Conservation (phyloP, 2,888 invertebrate genomes). For the Zygothrica quintamaculata region DNA sequence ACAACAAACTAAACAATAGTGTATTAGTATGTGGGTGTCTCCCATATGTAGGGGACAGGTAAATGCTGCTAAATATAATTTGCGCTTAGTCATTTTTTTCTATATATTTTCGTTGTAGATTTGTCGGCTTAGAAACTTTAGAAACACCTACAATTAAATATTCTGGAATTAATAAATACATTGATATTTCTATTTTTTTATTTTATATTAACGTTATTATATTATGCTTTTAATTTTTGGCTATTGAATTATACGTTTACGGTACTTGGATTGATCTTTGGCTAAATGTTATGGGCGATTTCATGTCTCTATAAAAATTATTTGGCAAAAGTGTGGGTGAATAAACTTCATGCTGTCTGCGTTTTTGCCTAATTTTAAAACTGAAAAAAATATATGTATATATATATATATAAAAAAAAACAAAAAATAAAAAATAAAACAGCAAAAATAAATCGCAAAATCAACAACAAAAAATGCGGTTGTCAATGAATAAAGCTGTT, state of each 20-base stretch:
- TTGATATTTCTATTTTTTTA: neutral
- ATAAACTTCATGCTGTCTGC: slow-evolving; percentile 66
- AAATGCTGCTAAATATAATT: slow-evolving; percentile 45
- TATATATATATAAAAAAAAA: too few relatives aligned
- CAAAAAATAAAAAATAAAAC: slow-evolving; percentile 15
- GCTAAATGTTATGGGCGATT: slow-evolving; percentile 48
- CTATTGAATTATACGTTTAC: slow-evolving; percentile 30
- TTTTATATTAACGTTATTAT: slow-evolving; percentile 17
- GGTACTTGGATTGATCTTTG: slow-evolving; percentile 26
- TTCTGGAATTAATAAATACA: slow-evolving; percentile 26
- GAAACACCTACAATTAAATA: slow-evolving; percentile 47
- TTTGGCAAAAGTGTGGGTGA: slow-evolving; percentile 69
- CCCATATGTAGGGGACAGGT: slow-evolving; percentile 39
- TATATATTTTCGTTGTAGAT: slow-evolving; percentile 66
- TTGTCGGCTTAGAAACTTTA: slow-evolving; percentile 62
- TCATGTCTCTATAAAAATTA: slow-evolving; percentile 1
- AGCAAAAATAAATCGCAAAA: slow-evolving; percentile 22
- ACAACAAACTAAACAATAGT: neutral
- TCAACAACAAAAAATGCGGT: slow-evolving; percentile 44
- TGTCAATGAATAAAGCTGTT: slow-evolving; percentile 71
- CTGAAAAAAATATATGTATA: slow-evolving; percentile 18
- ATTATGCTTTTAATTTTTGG: slow-evolving; percentile 19
- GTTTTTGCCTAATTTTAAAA: slow-evolving; percentile 32
- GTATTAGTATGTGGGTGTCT: slow-evolving; percentile 49
- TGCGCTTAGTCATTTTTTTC: slow-evolving; percentile 67